Base-by-base conservation (phyloP, 2,888 invertebrate genomes). In the Protula sp. region DNA sequence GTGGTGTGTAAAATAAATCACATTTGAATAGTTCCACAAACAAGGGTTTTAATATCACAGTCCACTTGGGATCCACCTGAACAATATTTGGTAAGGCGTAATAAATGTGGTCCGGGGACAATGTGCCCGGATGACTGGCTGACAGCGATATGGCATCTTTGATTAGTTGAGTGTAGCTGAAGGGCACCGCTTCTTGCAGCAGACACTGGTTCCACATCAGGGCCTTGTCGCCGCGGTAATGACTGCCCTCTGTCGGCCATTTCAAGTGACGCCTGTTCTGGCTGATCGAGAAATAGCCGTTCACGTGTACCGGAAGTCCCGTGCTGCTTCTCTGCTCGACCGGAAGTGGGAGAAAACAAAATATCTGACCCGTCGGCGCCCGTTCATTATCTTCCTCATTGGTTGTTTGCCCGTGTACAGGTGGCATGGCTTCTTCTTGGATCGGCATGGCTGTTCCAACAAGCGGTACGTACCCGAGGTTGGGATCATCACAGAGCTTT, bases 311-410 rank as follows among this genome's bases (percentile, higher is more conserved):
- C 1, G 76, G 76, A 14, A 77, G 68, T 14, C 78, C 77, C 0
- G 75, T 75, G 26, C 69, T 60, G 29, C 77, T 66, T 52, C 73
- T 75, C 55, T 74, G 73, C 47, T 70, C 73, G 55, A 69, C 61
- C 14, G 78, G 77, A n/a, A 78, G 64, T 22, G 78, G 78, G 24
- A 78, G 66, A 58, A 77, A 76, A 58, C 77, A 77, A 61, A 74
- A 78, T 3, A 76, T 65, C 30, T 76, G 76, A 19, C 78, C 76
- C 31, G 58, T 57, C 5, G 64, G 67, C 9, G 51, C 52, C 19
- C 26, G 14, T 14, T 53, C 58, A 29, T 54, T 53, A 28, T 47
- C 47, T 19, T 31, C 30, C 22, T 47, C 59, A 9, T 14, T 14
- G 38, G 38, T 38, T 14, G 19, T 9, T 19, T 38, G 9, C 9